phyloP scores from a whole-genome alignment of 2,797 vertebrate species.

The Chelmon rostratus region DNA sequence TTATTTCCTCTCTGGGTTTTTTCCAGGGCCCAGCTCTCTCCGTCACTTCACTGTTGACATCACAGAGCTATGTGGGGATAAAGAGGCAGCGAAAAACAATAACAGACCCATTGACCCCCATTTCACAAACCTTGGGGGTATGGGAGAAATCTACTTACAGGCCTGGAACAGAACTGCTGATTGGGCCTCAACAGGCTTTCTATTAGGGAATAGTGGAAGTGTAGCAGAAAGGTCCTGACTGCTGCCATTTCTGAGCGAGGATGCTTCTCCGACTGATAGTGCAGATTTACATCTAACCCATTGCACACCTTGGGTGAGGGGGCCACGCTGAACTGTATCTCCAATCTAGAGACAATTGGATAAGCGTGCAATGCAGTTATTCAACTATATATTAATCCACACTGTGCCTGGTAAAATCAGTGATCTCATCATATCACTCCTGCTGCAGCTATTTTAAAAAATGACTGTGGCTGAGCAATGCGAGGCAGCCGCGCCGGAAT shows the following conservation, averaged over 20 bases:
- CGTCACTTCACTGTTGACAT: conserved; percentile 80
- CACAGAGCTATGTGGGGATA: conserved; percentile 78
- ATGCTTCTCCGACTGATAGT: conserved; percentile 46
- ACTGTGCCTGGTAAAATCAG: conserved; percentile 44
- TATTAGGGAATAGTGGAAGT: conserved; percentile 67
- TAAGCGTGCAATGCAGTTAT: conserved; percentile 44
- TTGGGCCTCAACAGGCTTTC: conserved; percentile 72
- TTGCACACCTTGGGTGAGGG: conserved; percentile 24
- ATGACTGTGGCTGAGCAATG: conserved; percentile 19
- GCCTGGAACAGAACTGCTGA: conserved; percentile 71
- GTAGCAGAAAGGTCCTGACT: conserved; percentile 62
- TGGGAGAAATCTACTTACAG: conserved; percentile 78
- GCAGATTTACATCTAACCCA: conserved; percentile 69
- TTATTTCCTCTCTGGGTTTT: conserved; percentile 75
- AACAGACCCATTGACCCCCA: conserved; percentile 84
- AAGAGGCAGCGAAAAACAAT: conserved; percentile 82
- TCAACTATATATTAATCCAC: conserved; percentile 57
- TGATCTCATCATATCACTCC: conserved; percentile 48
- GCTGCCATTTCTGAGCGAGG: conserved; percentile 55
- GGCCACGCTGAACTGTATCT: conserved; percentile 43
- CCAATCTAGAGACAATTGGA: conserved; percentile 50
- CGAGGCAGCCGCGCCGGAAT: conserved; percentile 11
- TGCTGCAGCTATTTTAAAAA: conserved; percentile 34
- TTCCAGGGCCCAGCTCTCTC: conserved; percentile 60
- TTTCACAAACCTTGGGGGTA: conserved; percentile 81